Evolutionary conservation across 1,140 invertebrate species (phyloP).

Genomic region (Cotesia typhae): DNA sequence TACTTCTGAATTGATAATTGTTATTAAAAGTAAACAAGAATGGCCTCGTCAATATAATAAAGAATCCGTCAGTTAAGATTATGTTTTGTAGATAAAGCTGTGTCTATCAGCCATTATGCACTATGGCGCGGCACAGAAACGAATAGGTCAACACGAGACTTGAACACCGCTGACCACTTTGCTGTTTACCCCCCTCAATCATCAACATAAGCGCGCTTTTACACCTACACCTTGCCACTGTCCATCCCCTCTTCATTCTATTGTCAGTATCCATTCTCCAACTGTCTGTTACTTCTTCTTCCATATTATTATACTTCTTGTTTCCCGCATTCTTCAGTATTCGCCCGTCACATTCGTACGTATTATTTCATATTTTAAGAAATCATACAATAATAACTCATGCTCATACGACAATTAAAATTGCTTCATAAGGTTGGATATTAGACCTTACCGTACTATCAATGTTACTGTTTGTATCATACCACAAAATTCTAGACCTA

Average conservation of each 20-base stretch:
- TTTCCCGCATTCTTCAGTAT: too few relatives aligned
- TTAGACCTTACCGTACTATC: too few relatives aligned
- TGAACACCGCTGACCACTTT: conserved; percentile 56
- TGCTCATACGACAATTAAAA: too few relatives aligned
- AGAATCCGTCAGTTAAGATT: not conserved
- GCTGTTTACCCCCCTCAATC: conserved; percentile 49
- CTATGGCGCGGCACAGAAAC: conserved; percentile 57
- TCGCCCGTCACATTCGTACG: too few relatives aligned
- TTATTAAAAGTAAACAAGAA: not conserved
- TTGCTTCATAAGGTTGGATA: too few relatives aligned
- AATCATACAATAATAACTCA: too few relatives aligned
- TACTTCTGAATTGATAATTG: not conserved
- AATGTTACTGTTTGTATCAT: too few relatives aligned
- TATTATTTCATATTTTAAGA: too few relatives aligned
- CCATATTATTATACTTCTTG: not conserved
- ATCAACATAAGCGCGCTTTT: conserved; percentile 54
- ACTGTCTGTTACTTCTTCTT: conserved; percentile 10
- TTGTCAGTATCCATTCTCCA: conserved; percentile 19
- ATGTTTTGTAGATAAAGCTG: conserved; percentile 37
- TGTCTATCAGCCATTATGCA: conserved; percentile 62
- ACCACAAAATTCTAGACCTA: too few relatives aligned
- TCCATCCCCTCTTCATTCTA: conserved; percentile 34
- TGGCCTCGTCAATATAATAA: not conserved
- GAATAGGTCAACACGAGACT: conserved; percentile 64
- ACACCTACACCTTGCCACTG: conserved; percentile 51